Evolutionary conservation across 2,797 vertebrate genomes (phyloP), one percentile per base, ranked within the genome.

Genomic region (Masticophis lateralis): DNA sequence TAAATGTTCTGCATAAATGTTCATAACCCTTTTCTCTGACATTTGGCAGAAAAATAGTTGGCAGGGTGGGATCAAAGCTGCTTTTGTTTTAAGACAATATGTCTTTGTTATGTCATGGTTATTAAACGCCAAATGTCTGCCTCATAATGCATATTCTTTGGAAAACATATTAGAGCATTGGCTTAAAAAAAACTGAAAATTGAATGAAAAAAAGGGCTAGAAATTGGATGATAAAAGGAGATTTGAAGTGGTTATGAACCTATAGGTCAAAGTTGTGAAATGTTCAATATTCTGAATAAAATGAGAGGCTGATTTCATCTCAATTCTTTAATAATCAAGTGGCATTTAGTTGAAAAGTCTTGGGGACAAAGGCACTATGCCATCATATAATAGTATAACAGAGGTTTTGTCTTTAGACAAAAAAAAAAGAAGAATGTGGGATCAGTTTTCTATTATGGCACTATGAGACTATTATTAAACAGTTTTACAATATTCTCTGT

Each of bases 51-150:
- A 92, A 89, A 95, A 27, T 63, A 57, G 16, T 94, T 94, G 32
- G 11, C n/a, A 90, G 37, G 27, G 2, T 51, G 60, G 53, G 2
- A 86, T 83, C 13, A 89, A 90, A 60, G 79, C n/a, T 37, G 10
- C 25, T 91, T 18, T 92, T 93, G 56, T 93, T 93, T 25, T 32
- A 89, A 95, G 59, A 91, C 61, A 91, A 18, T 92, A 89, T 93
- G 87, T 86, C 8, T 93, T 91, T 94, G 1, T 53, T 87, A 53
- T 69, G 9, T 87, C 89, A 91, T 28, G 6, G 28, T 93, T 91
- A 89, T 92, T 93, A 92, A 94, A 88, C 4, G 11, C 4, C 27
- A 92, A 88, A 94, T 11, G 89, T 55, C 57, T 94, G 88, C 1
- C 37, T 94, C 92, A 51, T 3, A 86, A 94, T 88, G 90, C 61